phyloP scores from a whole-genome alignment of 1,140 invertebrate genomes.

The Heterodera schachtii region DNA sequence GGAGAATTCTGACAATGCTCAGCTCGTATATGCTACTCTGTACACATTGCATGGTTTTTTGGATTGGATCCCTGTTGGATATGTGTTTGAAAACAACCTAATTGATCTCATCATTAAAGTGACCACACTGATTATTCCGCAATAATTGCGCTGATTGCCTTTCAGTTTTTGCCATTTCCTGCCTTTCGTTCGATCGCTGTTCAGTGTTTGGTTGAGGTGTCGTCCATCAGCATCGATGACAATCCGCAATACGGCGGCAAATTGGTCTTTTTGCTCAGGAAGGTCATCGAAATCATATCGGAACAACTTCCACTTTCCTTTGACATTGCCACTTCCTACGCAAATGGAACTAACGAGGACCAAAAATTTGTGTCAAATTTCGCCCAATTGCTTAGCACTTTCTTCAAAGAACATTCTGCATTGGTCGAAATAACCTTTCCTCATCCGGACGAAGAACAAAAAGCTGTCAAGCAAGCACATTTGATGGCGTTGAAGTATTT shows the following conservation, averaged over 20 bases:
- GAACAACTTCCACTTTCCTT: conserved; percentile 40
- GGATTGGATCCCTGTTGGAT: conserved; percentile 98
- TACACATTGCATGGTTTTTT: conserved; percentile 94
- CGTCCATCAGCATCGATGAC: conserved; percentile 61
- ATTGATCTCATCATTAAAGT: conserved; percentile 82
- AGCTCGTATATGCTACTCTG: conserved; percentile 76
- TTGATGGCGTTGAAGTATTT: conserved; percentile 79
- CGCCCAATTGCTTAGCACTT: conserved; percentile 93
- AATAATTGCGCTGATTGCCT: not conserved
- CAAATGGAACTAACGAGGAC: conserved; percentile 87
- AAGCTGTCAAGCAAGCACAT: conserved; percentile 36
- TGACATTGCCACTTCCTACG: conserved; percentile 76
- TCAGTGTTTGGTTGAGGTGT: conserved; percentile 96
- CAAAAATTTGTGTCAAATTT: conserved; percentile 99
- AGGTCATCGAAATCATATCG: conserved; percentile 46
- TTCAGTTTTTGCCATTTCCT: conserved; percentile 89
- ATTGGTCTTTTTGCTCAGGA: conserved; percentile 45
- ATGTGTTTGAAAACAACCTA: conserved; percentile 98
- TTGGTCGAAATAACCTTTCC: conserved; percentile 50
- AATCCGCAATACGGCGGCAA: conserved; percentile 41
- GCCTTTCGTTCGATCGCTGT: conserved; percentile 97
- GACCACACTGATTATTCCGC: not conserved
- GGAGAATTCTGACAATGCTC: conserved; percentile 82
- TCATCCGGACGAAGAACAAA: conserved; percentile 29
- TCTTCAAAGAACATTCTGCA: conserved; percentile 88